A percentile compares a stretch with the other conserved stretches of the same genome.
phyloP scores from a whole-genome alignment of 2,113 vertebrate genomes.

The Nansenia antarctica region DNA sequence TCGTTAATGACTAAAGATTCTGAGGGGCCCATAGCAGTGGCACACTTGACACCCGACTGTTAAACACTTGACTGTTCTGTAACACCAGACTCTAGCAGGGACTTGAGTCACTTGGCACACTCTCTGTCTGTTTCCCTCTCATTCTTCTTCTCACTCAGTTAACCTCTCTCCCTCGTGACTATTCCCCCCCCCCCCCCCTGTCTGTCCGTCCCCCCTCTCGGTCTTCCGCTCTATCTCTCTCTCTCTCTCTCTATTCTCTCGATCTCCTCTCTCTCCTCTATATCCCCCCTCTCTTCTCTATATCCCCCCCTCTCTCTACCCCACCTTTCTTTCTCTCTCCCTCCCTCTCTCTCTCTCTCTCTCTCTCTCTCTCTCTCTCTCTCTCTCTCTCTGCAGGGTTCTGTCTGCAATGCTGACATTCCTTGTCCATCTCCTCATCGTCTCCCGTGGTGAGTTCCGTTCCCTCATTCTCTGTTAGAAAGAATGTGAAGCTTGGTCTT shows the following conservation, averaged over 20 bases:
- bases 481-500: background rate
- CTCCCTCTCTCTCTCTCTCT: background rate
- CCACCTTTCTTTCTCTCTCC: background rate
- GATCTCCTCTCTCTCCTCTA: background rate
- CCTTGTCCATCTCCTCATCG: constrained; percentile 51
- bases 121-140: background rate
- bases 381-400: constrained; percentile 50
- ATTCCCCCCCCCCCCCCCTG: background rate
- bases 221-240: background rate
- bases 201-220: background rate
- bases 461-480: background rate
- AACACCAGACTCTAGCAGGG: background rate
- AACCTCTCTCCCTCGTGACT: background rate
- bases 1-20: too few relatives aligned
- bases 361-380: background rate
- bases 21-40: too few relatives aligned
- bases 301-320: background rate
- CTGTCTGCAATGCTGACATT: constrained; percentile 39
- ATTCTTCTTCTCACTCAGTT: background rate
- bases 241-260: background rate
- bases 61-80: too few relatives aligned
- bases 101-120: background rate
- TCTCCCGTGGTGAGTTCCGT: constrained; percentile 65
- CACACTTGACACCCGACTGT: too few relatives aligned
- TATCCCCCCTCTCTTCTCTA: background rate